phyloP scores from a whole-genome alignment of 2,888 invertebrate genomes.

The Saturnia japonica region DNA sequence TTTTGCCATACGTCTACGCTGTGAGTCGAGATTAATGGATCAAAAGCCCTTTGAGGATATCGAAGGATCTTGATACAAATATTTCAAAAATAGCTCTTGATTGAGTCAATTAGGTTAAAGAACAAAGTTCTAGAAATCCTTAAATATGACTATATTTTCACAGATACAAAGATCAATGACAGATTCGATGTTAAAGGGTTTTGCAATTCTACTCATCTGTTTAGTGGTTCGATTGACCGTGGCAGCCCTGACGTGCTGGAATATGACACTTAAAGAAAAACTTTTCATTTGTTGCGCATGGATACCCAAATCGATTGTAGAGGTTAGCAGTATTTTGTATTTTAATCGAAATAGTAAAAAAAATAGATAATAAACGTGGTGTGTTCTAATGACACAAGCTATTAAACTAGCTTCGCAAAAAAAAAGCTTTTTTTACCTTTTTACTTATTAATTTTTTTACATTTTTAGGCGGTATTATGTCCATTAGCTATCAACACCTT shows the following conservation, averaged over 20 bases:
- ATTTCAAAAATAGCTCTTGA: background rate
- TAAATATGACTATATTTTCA: slow-evolving; percentile 28
- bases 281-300: slow-evolving; percentile 85
- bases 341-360: background rate
- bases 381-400: background rate
- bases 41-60: too few relatives aligned
- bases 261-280: slow-evolving; percentile 81
- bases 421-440: background rate
- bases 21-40: too few relatives aligned
- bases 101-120: background rate
- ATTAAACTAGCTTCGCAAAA: background rate
- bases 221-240: slow-evolving; percentile 54
- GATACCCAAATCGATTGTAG: slow-evolving; percentile 88
- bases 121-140: background rate
- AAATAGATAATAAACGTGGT: too few relatives aligned
- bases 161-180: slow-evolving; percentile 55
- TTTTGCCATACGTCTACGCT: too few relatives aligned
- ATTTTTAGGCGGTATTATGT: slow-evolving; percentile 80
- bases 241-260: slow-evolving; percentile 60
- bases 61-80: background rate
- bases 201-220: slow-evolving; percentile 61
- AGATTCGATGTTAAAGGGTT: slow-evolving; percentile 58
- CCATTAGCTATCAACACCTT: slow-evolving; percentile 78
- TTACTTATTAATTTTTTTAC: slow-evolving; percentile 5
- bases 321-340: slow-evolving; percentile 63